Evolutionary conservation across 2,113 vertebrate species (phyloP), one percentile per base, ranked within the genome.

Genomic region (Oryzias woworae): DNA sequence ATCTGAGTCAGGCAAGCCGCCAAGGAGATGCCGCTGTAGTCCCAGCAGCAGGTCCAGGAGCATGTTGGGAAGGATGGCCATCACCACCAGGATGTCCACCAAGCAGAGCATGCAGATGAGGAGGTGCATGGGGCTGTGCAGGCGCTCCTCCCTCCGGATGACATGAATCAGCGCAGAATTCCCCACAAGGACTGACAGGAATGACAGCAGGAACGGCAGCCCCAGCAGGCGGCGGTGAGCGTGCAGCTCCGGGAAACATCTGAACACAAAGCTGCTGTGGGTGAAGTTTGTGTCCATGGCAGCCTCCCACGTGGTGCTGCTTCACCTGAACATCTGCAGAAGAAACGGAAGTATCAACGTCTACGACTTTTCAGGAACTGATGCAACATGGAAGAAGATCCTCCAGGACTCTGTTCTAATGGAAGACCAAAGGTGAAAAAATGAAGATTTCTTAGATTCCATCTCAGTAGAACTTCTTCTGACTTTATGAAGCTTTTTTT

Each of bases 1-100:
- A 94, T 95, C 73, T 95, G 94, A 15, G 82, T 68, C 64, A 94
- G 63, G 69, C 94, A 95, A 47, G 75, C 69, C 0, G 68, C 47
- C 67, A 92, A 48, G 0, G 90, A 93, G 73, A 94, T 87, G 18
- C 17, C 28, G 41, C 85, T 78, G 69, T 79, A 52, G 56, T 49
- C 61, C n/a, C 1, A 85, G 57, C 8, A 91, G 79, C 49, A 94
- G 80, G 41, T 65, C 44, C 2, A 92, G 63, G 5, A 94, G 71
- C 81, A 89, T 82, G 50, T 79, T 75, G 1, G 93, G 93, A 10
- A 91, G 1, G 67, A 92, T 90, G 0, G 89, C 47, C 2, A 69
- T 82, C 4, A 71, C 78, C 0, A 80, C 75, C 0, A 92, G 48
- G 12, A 93, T 36, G 75, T 92, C 89, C 4, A 92, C 84, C 0